Evolutionary conservation across 1,140 invertebrate species (phyloP), one percentile per base, ranked within the genome.

Genomic region (Drosophila baimaii): DNA sequence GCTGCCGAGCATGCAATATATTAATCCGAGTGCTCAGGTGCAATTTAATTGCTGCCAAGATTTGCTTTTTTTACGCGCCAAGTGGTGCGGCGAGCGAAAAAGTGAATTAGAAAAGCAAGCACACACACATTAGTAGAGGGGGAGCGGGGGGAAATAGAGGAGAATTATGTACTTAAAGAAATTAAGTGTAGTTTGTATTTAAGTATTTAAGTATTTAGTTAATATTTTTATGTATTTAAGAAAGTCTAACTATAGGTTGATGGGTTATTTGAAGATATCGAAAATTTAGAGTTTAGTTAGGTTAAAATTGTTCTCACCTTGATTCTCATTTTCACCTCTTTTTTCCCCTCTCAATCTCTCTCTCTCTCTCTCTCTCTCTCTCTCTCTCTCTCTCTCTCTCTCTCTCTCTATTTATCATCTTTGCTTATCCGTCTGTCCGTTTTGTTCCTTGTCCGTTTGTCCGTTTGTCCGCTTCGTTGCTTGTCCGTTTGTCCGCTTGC

Each of bases 41-140:
- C 74, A 89, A 89, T 79, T 89, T 81, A 89, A 84, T 89, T 89
- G 84, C 80, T 89, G 84, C 85, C 84, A 89, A 89, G 77, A 89
- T 84, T 89, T 89, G 66, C 56, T 80, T 71, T 71, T 57, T 59
- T 58, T 59, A 62, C 68, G 46, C 39, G 25, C 62, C 65, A 69
- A 69, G 65, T 69, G 62, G 37, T 46, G 35, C 46, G 54, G 15
- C 19, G 13, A 19, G 19, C 19, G 19, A 31, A 51, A 46, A 31
- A 64, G 56, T 43, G 59, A 47, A 54, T 73, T 64, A 72, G 75
- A 66, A 55, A 79, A 78, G 49, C 21, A 64, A 78, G 35, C 43
- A 33, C 33, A 44, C 15, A 10, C 17, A 31, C 2, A 23, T 23
- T 33, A 9, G 49, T 13, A 29, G 49, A 17, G 19, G 49, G 12